phyloP scores from a whole-genome alignment of 1,140 invertebrate genomes.

The Zaprionus gabonicus region DNA sequence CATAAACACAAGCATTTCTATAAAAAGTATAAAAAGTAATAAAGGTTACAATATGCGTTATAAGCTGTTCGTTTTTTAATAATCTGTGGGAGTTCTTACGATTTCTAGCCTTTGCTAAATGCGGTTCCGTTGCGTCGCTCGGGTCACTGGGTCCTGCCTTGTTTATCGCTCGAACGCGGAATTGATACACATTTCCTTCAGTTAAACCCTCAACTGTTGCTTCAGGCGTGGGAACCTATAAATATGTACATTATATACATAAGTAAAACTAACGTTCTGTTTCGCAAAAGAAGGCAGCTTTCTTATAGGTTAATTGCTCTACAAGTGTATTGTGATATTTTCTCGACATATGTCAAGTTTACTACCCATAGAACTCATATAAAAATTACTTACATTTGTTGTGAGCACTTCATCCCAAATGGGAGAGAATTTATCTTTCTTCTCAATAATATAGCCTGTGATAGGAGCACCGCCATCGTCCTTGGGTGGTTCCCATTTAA shows the following conservation, averaged over 20 bases:
- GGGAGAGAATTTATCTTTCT: conserved; percentile 95
- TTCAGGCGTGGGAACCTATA: conserved; percentile 90
- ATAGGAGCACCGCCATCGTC: conserved; percentile 97
- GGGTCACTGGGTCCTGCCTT: conserved; percentile 97
- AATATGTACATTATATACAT: conserved; percentile 33
- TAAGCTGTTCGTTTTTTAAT: conserved; percentile 1
- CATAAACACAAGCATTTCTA: conserved; percentile 38
- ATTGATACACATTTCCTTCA: conserved; percentile 97
- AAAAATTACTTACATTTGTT: conserved; percentile 87
- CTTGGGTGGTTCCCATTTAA: conserved; percentile 97
- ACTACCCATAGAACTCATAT: background rate
- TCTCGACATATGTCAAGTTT: no score
- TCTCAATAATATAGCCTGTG: conserved; percentile 97
- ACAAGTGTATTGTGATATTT: no score
- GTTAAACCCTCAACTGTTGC: conserved; percentile 93
- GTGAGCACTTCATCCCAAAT: conserved; percentile 95
- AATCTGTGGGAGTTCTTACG: conserved; percentile 86
- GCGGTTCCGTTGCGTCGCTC: conserved; percentile 94
- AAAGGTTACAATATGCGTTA: background rate
- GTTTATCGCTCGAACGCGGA: conserved; percentile 96
- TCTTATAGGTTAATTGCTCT: no score
- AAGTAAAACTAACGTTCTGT: background rate
- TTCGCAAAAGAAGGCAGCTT: no score
- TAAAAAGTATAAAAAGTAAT: conserved; percentile 16
- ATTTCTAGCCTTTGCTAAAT: conserved; percentile 95